Base-by-base conservation (phyloP, 1,140 invertebrate species). In the Zelostemma sp. region DNA sequence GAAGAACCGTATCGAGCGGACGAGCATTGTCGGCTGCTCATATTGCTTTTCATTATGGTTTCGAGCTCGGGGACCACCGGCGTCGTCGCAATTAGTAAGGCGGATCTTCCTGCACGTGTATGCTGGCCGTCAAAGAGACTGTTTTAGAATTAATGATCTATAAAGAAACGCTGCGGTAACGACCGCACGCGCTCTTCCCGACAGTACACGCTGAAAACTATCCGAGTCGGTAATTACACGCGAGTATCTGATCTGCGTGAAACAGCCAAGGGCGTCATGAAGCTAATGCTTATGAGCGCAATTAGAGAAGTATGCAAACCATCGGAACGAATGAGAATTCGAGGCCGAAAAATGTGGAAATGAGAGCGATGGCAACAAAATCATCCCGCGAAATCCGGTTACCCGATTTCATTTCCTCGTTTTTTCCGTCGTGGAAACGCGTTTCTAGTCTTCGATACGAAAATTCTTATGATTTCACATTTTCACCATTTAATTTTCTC, bases 131-230 rank as follows among this genome's bases (percentile, higher is more conserved):
- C 61, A 69, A 73, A 70, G 68, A 67, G 55, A 68, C 72, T 71
- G 72, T 74, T 74, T 74, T 74, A 74, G 72, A 74, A 74, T 74
- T 74, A 71, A 74, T 74, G 72, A 74, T 71, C 64, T 74, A 74
- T 74, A 74, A 72, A 70, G 72, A 68, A 74, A 71, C 59, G 68
- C 65, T 70, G 72, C 72, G 60, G 60, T 70, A 70, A 71, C 68
- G 63, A 70, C 68, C 68, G 62, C 62, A 62, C 72, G 64, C 63
- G 63, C 71, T 66, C 63, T n/a, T 59, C 71, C 46, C 58, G 50
- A 56, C 61, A 33, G 62, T 72, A 72, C 66, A 68, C 71, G 66
- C 31, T 69, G 62, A 69, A 73, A 73, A 73, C 71, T 69, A 69
- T 73, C 71, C 71, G 62, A 64, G 35, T 67, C 62, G 65, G 62